Base-by-base conservation (phyloP, 1,140 invertebrate genomes). In the Ips nitidus region DNA sequence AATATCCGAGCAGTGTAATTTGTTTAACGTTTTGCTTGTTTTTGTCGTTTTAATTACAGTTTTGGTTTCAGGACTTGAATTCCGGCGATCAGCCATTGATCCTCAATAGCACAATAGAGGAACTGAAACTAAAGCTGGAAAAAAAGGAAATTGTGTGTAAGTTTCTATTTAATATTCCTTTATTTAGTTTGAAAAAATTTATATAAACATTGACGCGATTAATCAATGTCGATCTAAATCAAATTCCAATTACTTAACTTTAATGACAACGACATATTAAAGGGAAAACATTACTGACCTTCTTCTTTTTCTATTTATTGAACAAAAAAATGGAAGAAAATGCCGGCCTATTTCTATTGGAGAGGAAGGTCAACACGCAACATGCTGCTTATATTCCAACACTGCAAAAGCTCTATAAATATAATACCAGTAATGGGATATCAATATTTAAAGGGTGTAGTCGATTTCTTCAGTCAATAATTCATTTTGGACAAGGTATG, bases 71-170 rank as follows among this genome's bases (percentile, higher is more conserved):
- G 75, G 75, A 77, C 57, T 65, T 76, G 71, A 75, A 71, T 53
- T 73, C 72, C 63, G 69, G 57, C 43, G 71, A 73, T 36, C 71
- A 75, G 62, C 67, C 73, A 4, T 45, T 77, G 47, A 64, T 60
- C 43, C 66, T 38, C 43, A 71, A 73, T 38, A 74, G 63, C 55
- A 78, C 77, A 5, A 76, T 78, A 52, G 74, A 78, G 63, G 77
- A 78, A 71, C 70, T 78, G 6, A 78, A 77, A 67, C 72, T 70
- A 2, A 78, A 78, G 64, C 62, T 78, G 66, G 76, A 68, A 63
- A 71, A 63, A 60, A 73, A 73, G 50, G 77, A 77, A 70, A 59
- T 72, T 3, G 40, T 70, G 70, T 72, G 77, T 78, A 73, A 74
- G 72, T 71, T 7, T 61, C 22, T 22, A 22, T 22, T 22, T 22